These are phyloP conservation scores for Copsychus sechellarum DNA, from an alignment of 2,113 vertebrate species.

Conservation along the genomic window DNA sequence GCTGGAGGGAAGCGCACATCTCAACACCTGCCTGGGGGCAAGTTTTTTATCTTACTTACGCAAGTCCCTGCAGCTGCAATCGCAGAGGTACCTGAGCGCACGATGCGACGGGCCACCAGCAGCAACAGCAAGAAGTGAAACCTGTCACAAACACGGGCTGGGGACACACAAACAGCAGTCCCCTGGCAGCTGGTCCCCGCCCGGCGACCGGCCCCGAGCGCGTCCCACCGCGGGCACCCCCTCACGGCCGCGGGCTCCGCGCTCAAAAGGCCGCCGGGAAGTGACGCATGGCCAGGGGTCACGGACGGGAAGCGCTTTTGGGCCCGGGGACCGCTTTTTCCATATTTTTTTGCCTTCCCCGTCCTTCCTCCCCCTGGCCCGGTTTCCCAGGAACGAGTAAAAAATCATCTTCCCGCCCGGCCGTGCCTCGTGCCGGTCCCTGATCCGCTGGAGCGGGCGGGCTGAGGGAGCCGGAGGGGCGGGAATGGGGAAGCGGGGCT, in stretches of 20 bases:
- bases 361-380: rapidly evolving
- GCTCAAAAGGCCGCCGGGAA: slow-evolving; percentile 38
- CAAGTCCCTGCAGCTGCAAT: neutral
- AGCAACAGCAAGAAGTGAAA: neutral
- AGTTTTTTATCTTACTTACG: neutral
- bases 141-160: neutral
- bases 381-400: neutral
- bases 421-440: neutral
- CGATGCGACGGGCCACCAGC: neutral
- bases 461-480: neutral
- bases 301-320: neutral
- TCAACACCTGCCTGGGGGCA: neutral
- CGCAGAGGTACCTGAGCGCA: neutral
- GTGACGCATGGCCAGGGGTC: neutral
- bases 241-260: neutral
- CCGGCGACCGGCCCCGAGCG: neutral
- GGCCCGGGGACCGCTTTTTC: neutral
- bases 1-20: neutral
- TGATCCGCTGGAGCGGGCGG: no score
- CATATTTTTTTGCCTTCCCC: neutral
- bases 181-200: neutral
- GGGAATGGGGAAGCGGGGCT: neutral
- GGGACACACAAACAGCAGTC: neutral
- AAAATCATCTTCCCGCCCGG: neutral
- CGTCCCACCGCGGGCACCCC: rapidly evolving